Base-by-base conservation (phyloP, 2,797 vertebrate genomes). In the Acrocephalus scirpaceus region DNA sequence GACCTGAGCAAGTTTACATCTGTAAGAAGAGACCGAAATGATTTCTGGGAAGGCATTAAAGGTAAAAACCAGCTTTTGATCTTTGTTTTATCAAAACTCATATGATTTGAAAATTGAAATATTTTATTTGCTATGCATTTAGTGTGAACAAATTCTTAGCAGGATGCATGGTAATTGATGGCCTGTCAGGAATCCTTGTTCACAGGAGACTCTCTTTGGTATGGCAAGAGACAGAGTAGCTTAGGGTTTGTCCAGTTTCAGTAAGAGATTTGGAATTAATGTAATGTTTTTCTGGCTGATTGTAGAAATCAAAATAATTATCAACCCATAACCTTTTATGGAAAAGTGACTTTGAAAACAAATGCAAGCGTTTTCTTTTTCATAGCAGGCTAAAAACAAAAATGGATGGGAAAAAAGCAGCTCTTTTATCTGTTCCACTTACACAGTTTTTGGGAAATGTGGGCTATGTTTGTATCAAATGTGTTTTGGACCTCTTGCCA, bases 1-100 rank as follows among this genome's bases (percentile, higher is more conserved):
- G 99, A 99, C 97, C 95, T 99, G 94, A 99, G 99, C 98, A 99
- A 99, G 94, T 99, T 99, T 98, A 99, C 99, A 30, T 99, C 99
- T 29, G 99, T 99, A 79, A 98, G 99, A 78, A 98, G 99, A 96
- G 99, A 99, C 96, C 98, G 99, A 94, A 99, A 99, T 97, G 99
- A 99, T 97, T 99, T 99, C 98, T 99, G 99, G 99, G 99, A 99
- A 98, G 99, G 99, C 57, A 99, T 99, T 97, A 99, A 99, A 99
- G 99, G 99, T 99, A 98, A 97, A 92, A 47, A 23, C 0, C 26
- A 77, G 5, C 22, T 72, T 79, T 34, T 76, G 5, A 21, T 53
- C 36, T 79, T 70, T 42, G 15, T 47, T 86, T 78, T 79, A 51
- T 69, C 0, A 0, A 66, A 78, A 9, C 5, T 56, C 11, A 4